These are phyloP conservation scores for Meteorus cinctellus DNA, from an alignment of 2,888 invertebrate genomes.

Conservation along the genomic window DNA sequence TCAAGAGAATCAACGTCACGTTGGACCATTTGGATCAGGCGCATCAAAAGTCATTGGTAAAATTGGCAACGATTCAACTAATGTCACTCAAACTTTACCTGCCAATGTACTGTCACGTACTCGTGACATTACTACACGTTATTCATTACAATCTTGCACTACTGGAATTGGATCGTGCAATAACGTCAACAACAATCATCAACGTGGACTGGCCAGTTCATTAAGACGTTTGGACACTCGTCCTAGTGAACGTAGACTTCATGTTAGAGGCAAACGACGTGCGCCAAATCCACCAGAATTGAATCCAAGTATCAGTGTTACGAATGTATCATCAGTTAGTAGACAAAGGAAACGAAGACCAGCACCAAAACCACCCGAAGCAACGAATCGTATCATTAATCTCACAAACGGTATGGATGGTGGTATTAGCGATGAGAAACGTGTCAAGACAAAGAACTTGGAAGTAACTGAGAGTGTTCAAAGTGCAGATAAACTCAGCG, in stretches of 20 bases:
- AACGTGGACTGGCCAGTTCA: slow-evolving; percentile 47
- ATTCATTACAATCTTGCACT: slow-evolving; percentile 63
- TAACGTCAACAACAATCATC: slow-evolving; percentile 57
- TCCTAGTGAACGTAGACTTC: slow-evolving; percentile 77
- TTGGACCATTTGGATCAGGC: slow-evolving; percentile 65
- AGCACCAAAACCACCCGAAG: slow-evolving; percentile 76
- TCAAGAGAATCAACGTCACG: slow-evolving; percentile 44
- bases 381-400: slow-evolving; percentile 30
- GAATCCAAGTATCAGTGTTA: slow-evolving; percentile 53
- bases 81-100: slow-evolving; percentile 61
- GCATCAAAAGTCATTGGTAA: slow-evolving; percentile 59
- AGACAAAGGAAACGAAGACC: slow-evolving; percentile 74
- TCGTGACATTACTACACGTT: slow-evolving; percentile 63
- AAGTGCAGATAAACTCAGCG: too few relatives aligned
- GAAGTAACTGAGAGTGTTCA: neutral
- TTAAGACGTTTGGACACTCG: slow-evolving; percentile 71
- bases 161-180: slow-evolving; percentile 61
- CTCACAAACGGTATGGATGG: slow-evolving; percentile 2
- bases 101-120: slow-evolving; percentile 57
- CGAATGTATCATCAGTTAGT: slow-evolving; percentile 58
- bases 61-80: slow-evolving; percentile 17
- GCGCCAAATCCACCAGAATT: slow-evolving; percentile 82
- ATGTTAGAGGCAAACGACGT: slow-evolving; percentile 85
- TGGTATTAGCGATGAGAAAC: slow-evolving; percentile 15
- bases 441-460: neutral